Percentiles rank a stretch among this genome's conserved stretches.
These are phyloP conservation scores for Scolopax mira DNA, from an alignment of 2,113 vertebrate genomes.

Conservation along the genomic window DNA sequence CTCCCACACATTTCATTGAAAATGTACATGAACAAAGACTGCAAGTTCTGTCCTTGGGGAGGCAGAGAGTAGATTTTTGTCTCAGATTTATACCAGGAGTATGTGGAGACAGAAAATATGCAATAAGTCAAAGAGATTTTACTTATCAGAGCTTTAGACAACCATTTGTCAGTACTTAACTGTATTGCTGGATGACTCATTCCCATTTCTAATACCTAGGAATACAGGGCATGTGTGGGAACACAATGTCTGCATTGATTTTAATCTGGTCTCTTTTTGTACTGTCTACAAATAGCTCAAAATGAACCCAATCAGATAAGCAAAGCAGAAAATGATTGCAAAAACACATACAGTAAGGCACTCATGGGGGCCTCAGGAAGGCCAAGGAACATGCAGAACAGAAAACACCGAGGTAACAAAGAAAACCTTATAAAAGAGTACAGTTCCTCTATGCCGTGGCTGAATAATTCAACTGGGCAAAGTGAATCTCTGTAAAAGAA, in stretches of 20 bases:
- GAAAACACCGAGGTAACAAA: neutral
- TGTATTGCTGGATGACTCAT: slow-evolving; percentile 51
- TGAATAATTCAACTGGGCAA: neutral
- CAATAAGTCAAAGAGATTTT: slow-evolving; percentile 26
- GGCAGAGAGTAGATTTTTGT: slow-evolving; percentile 15
- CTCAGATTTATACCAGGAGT: slow-evolving; percentile 4
- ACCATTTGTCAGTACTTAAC: slow-evolving; percentile 59
- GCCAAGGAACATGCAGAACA: neutral
- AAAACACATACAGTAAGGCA: neutral
- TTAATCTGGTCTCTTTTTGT: slow-evolving; percentile 56
- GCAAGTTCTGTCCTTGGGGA: slow-evolving; percentile 29
- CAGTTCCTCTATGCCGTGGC: neutral
- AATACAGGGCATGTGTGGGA: slow-evolving; percentile 42
- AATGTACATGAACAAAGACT: slow-evolving; percentile 34
- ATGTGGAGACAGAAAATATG: slow-evolving; percentile 28
- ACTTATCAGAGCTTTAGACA: slow-evolving; percentile 47
- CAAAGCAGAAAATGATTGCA: slow-evolving; percentile 37
- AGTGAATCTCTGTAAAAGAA: neutral
- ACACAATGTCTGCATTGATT: slow-evolving; percentile 44
- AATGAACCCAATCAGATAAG: slow-evolving; percentile 30
- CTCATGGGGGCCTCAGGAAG: neutral
- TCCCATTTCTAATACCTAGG: slow-evolving; percentile 40
- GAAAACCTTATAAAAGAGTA: neutral
- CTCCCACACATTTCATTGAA: slow-evolving; percentile 24
- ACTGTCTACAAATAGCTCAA: slow-evolving; percentile 41